phyloP scores from a whole-genome alignment of 2,797 vertebrate species.

The Apogon hyalosoma region DNA sequence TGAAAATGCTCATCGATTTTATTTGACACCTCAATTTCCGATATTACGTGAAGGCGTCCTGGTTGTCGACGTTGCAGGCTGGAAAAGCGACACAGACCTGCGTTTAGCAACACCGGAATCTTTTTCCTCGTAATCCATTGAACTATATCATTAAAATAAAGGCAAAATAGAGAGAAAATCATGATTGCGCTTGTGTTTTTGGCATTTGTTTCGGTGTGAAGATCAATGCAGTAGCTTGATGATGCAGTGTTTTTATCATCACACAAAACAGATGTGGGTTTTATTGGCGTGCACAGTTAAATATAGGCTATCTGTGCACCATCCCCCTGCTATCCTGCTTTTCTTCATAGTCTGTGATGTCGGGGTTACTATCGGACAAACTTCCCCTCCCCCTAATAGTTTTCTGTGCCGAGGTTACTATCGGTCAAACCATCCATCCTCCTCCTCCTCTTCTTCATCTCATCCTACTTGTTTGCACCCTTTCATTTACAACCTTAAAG shows the following conservation, averaged over 20 bases:
- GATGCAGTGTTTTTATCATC: neutral
- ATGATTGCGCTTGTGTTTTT: neutral
- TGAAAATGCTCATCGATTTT: no score
- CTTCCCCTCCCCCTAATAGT: conserved; percentile 48
- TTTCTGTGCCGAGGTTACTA: conserved; percentile 63
- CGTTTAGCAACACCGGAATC: conserved; percentile 27
- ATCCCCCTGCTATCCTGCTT: conserved; percentile 41
- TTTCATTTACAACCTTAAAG: neutral
- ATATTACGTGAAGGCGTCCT: conserved; percentile 42
- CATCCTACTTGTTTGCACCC: conserved; percentile 11
- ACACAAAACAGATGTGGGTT: conserved; percentile 37
- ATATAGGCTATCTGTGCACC: conserved; percentile 46
- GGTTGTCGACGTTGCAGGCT: conserved; percentile 29
- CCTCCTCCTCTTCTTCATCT: conserved; percentile 26
- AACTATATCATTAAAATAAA: neutral
- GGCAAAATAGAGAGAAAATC: neutral
- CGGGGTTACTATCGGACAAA: conserved; percentile 79
- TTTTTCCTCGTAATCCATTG: neutral
- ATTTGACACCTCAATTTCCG: conserved; percentile 12
- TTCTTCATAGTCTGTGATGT: conserved; percentile 19
- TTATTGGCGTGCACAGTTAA: conserved; percentile 41
- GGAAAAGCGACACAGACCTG: neutral
- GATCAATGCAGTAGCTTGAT: neutral
- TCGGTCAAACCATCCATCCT: conserved; percentile 59
- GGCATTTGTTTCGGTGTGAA: neutral